A percentile compares a stretch with the other conserved stretches of the same genome.
These are phyloP conservation scores for Pantherophis vulpinus DNA, from an alignment of 2,797 vertebrate genomes.

Conservation along the genomic window DNA sequence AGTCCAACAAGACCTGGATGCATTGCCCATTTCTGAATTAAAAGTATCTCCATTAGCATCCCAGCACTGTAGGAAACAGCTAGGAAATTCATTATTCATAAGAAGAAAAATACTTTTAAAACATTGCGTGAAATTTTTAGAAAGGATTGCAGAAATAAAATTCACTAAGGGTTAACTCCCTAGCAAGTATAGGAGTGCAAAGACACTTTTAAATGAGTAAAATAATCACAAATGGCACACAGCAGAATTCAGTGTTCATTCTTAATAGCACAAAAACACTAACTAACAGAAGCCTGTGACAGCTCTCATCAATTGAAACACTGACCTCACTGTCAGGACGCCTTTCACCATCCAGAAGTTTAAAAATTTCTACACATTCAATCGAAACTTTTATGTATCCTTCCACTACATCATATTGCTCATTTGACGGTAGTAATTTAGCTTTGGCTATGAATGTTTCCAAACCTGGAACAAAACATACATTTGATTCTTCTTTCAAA, in stretches of 20 bases:
- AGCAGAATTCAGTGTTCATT: background rate
- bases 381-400: conserved; percentile 92
- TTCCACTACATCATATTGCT: conserved; percentile 88
- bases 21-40: background rate
- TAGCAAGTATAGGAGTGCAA: background rate
- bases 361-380: conserved; percentile 90
- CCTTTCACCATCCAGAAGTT: conserved; percentile 82
- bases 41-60: background rate
- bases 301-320: accelerated
- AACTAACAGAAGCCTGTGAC: background rate
- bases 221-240: background rate
- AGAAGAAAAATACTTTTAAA: background rate
- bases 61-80: background rate
- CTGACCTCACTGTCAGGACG: conserved; percentile 80
- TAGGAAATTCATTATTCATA: background rate
- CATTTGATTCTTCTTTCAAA: background rate
- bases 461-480: conserved; percentile 70
- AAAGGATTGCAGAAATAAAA: background rate
- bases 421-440: conserved; percentile 76
- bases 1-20: background rate
- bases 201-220: background rate
- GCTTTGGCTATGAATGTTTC: conserved; percentile 80
- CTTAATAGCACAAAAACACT: background rate
- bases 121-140: background rate
- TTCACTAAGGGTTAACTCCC: background rate